Evolutionary conservation across 2,888 invertebrate species (phyloP).

Genomic region (Pseudolycoriella hygida): DNA sequence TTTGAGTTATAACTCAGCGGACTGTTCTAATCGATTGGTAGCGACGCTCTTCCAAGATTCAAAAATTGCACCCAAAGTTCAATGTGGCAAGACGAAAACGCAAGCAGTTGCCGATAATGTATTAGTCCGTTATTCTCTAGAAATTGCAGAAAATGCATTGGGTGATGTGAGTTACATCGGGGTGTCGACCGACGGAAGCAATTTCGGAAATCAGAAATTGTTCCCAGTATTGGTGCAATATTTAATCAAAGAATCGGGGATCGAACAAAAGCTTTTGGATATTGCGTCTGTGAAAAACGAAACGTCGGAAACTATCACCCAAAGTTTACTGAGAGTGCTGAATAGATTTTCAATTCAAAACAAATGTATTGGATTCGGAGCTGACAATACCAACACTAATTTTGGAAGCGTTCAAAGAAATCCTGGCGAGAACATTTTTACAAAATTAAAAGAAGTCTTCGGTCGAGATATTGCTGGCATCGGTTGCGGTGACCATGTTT

Average conservation of each 20-base stretch:
- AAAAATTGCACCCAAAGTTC: not conserved
- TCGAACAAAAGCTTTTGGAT: not conserved
- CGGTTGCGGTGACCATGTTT: not conserved
- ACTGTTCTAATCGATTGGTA: too few relatives aligned
- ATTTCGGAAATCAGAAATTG: not conserved
- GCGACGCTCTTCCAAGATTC: not conserved
- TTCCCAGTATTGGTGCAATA: not conserved
- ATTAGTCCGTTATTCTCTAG: not conserved
- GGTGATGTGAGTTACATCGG: not conserved
- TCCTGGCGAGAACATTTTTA: not conserved
- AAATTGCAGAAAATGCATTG: not conserved
- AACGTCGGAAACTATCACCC: not conserved
- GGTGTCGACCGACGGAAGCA: not conserved
- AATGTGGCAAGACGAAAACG: not conserved
- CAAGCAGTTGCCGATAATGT: not conserved
- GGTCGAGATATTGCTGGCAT: not conserved
- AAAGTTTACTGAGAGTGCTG: not conserved
- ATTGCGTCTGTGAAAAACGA: not conserved
- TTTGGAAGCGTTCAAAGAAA: not conserved
- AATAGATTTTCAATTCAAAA: not conserved
- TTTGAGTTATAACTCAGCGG: too few relatives aligned
- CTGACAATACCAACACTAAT: not conserved
- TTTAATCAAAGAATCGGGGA: not conserved
- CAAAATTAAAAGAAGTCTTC: not conserved
- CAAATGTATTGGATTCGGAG: not conserved